phyloP scores from a whole-genome alignment of 2,888 invertebrate species.

The Eupeodes luniger region DNA sequence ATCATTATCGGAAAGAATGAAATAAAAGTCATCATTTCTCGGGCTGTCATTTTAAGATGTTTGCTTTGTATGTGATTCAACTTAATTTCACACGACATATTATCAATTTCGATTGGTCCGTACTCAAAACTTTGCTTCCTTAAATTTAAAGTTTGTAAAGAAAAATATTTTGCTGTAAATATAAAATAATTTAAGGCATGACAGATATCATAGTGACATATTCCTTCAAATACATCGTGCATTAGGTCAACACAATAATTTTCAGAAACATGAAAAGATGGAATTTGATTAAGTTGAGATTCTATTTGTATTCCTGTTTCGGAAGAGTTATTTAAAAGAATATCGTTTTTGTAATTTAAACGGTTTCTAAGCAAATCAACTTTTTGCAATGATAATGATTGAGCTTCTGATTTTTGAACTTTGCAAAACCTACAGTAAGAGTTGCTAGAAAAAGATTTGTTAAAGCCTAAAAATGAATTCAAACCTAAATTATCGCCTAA shows the following conservation, averaged over 20 bases:
- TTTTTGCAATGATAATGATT: conserved; percentile 66
- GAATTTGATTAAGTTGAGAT: conserved; percentile 74
- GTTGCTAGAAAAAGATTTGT: conserved; percentile 45
- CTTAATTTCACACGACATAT: conserved; percentile 73
- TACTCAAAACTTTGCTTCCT: conserved; percentile 77
- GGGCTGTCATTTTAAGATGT: conserved; percentile 62
- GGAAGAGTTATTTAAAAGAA: conserved; percentile 35
- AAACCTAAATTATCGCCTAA: conserved; percentile 24
- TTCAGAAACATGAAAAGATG: conserved; percentile 46
- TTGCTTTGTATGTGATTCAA: conserved; percentile 46
- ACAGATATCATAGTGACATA: conserved; percentile 71
- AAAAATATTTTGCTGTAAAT: conserved; percentile 70
- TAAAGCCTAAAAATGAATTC: no score
- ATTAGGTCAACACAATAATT: conserved; percentile 76
- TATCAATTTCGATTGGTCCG: conserved; percentile 75
- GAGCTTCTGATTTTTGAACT: conserved; percentile 66
- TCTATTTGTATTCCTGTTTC: conserved; percentile 77
- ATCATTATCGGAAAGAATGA: conserved; percentile 77
- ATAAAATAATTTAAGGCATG: conserved; percentile 76
- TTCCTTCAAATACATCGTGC: conserved; percentile 77
- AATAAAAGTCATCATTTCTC: conserved; percentile 62
- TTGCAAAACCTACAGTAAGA: conserved; percentile 78
- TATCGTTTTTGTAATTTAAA: conserved; percentile 74
- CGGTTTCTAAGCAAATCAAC: conserved; percentile 61
- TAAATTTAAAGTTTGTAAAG: conserved; percentile 73